phyloP scores from a whole-genome alignment of 1,140 invertebrate species.

The Cydia strobilella region DNA sequence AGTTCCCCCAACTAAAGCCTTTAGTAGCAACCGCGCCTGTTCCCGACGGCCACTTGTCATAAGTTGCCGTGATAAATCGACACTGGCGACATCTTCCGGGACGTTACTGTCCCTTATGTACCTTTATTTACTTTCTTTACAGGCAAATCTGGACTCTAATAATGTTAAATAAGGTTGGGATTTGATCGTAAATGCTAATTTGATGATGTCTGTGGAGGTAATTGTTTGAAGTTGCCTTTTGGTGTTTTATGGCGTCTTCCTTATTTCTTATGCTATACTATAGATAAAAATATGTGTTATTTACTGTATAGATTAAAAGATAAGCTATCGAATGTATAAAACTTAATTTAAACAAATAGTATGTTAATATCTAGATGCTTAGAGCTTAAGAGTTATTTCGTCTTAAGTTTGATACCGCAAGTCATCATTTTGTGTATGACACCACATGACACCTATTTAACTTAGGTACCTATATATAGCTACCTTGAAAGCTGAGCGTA shows the following conservation, averaged over 20 bases:
- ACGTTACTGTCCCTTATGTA: constrained; percentile 18
- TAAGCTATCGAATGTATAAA: not conserved
- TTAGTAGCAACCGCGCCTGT: not conserved
- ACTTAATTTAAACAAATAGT: not conserved
- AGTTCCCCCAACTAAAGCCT: not conserved
- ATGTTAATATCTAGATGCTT: too few species aligned
- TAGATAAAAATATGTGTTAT: not conserved
- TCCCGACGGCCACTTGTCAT: constrained; percentile 22
- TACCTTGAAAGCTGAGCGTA: too few species aligned
- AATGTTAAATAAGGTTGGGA: not conserved
- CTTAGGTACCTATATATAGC: too few species aligned
- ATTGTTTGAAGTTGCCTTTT: not conserved
- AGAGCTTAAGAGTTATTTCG: too few species aligned
- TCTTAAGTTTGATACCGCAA: too few species aligned
- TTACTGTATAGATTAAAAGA: not conserved
- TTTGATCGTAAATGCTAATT: constrained; percentile 2
- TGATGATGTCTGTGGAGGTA: constrained; percentile 12
- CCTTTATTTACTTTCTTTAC: constrained; percentile 14
- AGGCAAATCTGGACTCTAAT: not conserved
- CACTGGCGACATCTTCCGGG: constrained; percentile 14
- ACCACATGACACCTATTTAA: too few species aligned
- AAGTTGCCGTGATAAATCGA: constrained; percentile 29
- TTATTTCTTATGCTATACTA: not conserved
- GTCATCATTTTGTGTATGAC: too few species aligned
- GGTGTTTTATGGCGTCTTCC: constrained; percentile 2